Conservation (phyloP, 2,797 vertebrate species). For the Lepus oiostolus region DNA sequence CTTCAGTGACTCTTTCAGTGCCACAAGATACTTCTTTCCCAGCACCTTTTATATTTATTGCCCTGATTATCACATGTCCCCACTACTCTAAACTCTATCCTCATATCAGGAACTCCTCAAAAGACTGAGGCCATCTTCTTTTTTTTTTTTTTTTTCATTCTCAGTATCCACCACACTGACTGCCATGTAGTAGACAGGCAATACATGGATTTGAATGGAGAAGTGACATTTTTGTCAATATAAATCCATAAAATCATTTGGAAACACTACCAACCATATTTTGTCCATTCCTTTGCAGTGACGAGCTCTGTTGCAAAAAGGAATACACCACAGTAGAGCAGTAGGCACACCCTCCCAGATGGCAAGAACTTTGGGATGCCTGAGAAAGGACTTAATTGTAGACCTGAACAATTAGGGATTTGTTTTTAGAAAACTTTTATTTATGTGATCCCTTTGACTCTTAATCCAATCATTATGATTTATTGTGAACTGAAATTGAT, state of each 20-base stretch:
- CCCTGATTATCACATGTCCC: not conserved
- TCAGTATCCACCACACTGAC: not conserved
- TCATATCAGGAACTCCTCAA: not conserved
- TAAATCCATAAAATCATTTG: slow-evolving; percentile 42
- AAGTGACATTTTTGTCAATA: slow-evolving; percentile 9
- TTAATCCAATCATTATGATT: no score
- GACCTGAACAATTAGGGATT: not conserved
- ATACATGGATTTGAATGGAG: not conserved
- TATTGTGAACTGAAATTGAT: no score
- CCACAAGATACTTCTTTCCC: not conserved
- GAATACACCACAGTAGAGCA: not conserved
- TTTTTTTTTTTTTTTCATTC: not conserved
- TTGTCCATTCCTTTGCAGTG: slow-evolving; percentile 32
- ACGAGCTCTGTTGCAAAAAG: not conserved
- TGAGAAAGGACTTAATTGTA: not conserved
- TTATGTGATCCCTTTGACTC: no score
- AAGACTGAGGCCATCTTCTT: not conserved
- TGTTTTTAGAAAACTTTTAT: no score
- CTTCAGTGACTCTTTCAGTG: not conserved
- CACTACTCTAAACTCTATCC: not conserved
- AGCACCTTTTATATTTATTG: not conserved
- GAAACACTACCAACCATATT: not conserved
- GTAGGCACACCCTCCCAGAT: not conserved
- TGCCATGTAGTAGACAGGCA: not conserved
- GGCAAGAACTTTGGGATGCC: not conserved